phyloP scores from a whole-genome alignment of 2,113 vertebrate genomes.

The Gobio gobio region DNA sequence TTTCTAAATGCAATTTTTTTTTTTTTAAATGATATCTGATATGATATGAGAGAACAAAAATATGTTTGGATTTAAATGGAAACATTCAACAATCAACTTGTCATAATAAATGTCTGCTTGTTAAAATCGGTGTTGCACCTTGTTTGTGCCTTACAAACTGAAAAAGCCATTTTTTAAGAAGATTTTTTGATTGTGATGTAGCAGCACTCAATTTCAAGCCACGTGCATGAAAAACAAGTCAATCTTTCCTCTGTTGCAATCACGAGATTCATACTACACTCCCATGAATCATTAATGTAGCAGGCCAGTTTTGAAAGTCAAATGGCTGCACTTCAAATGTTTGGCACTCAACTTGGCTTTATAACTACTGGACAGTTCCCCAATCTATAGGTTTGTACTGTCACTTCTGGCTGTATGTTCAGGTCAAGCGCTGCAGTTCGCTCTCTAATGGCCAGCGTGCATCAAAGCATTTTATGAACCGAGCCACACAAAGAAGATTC shows the following conservation, averaged over 20 bases:
- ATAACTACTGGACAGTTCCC: constrained; percentile 4
- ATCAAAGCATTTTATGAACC: constrained; percentile 13
- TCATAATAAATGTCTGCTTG: neutral
- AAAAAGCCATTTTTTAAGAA: neutral
- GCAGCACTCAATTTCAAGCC: neutral
- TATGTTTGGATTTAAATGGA: neutral
- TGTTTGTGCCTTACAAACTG: neutral
- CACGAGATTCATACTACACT: constrained; percentile 18
- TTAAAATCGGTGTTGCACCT: neutral
- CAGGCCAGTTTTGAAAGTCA: constrained; percentile 35
- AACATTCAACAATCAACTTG: neutral
- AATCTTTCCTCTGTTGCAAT: neutral
- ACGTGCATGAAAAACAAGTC: constrained; percentile 10
- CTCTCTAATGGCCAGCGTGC: neutral
- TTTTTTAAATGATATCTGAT: too few species aligned
- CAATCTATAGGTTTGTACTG: neutral
- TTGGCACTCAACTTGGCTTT: constrained; percentile 1
- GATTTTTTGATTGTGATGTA: constrained; percentile 21
- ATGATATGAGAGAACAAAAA: neutral
- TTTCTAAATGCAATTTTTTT: too few species aligned
- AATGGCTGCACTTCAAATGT: constrained; percentile 1
- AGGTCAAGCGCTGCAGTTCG: neutral
- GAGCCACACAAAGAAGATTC: constrained; percentile 4
- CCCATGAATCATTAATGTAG: constrained; percentile 26
- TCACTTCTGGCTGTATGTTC: neutral